Percentiles rank a stretch among this genome's conserved stretches.
Conservation (phyloP, 2,888 invertebrate genomes). For the Laspeyria flexula region DNA sequence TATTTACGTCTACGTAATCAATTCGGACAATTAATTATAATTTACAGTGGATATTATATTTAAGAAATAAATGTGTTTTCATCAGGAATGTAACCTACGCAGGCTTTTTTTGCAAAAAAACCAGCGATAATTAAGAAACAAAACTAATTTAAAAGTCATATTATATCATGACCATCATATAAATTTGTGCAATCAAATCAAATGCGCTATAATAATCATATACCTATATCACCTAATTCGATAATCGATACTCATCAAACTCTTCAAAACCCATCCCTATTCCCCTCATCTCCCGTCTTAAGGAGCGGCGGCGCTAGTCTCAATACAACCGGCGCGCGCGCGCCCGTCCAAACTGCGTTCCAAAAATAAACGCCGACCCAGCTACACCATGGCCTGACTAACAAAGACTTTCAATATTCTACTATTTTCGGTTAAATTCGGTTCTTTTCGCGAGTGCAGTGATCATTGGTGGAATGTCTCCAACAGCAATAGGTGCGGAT, state of each 20-base stretch:
- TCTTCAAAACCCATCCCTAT: slow-evolving; percentile 53
- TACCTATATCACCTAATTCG: slow-evolving; percentile 12
- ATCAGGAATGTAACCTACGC: too few relatives aligned
- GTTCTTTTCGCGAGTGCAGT: slow-evolving; percentile 19
- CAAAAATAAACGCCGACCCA: slow-evolving; percentile 72
- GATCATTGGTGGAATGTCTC: slow-evolving; percentile 71
- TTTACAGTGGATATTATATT: too few relatives aligned
- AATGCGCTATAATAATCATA: too few relatives aligned
- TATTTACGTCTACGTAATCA: too few relatives aligned
- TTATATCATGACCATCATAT: too few relatives aligned
- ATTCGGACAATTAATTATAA: too few relatives aligned
- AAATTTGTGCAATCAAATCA: too few relatives aligned
- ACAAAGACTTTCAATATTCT: slow-evolving; percentile 35
- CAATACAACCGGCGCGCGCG: slow-evolving; percentile 75
- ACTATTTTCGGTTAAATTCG: not conserved
- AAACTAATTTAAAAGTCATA: too few relatives aligned
- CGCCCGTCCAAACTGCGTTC: slow-evolving; percentile 68
- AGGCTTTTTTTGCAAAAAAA: too few relatives aligned
- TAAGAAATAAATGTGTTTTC: too few relatives aligned
- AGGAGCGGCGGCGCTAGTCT: slow-evolving; percentile 77
- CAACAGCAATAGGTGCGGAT: slow-evolving; percentile 75
- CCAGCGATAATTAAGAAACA: too few relatives aligned
- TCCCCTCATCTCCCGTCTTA: slow-evolving; percentile 76
- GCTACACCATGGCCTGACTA: slow-evolving; percentile 64
- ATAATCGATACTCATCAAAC: slow-evolving; percentile 12